Evolutionary conservation across 2,888 invertebrate species (phyloP).

Genomic region (Drosophila parthenogenetica): DNA sequence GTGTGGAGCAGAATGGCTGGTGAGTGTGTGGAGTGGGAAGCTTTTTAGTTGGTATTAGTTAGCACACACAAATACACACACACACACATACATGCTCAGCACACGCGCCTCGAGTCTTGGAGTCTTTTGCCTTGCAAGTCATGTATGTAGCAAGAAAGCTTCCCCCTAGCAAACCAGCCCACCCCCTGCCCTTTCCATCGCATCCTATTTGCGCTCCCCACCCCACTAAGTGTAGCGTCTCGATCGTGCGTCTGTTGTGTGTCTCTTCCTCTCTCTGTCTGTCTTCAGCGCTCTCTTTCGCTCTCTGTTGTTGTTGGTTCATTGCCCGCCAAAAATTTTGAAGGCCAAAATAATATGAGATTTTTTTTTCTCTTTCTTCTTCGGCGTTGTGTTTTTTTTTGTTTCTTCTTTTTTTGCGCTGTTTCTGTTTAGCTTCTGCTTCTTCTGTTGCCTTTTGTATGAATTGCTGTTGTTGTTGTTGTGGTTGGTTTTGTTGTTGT

Average conservation of each 20-base stretch:
- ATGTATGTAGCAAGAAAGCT: slow-evolving; percentile 10
- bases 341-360: slow-evolving; percentile 83
- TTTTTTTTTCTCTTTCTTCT: slow-evolving; percentile 59
- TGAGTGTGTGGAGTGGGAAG: neutral
- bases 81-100: slow-evolving; percentile 18
- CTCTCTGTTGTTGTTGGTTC: slow-evolving; percentile 81
- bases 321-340: slow-evolving; percentile 84
- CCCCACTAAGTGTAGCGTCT: slow-evolving; percentile 14
- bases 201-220: neutral
- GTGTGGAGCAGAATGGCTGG: neutral
- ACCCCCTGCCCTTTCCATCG: neutral
- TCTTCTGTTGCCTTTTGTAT: slow-evolving; percentile 53
- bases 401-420: slow-evolving; percentile 41
- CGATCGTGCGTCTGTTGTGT: slow-evolving; percentile 54
- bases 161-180: neutral
- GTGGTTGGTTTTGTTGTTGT: slow-evolving; percentile 46
- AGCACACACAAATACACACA: slow-evolving; percentile 19
- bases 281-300: neutral
- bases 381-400: slow-evolving; percentile 21
- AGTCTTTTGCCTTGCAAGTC: slow-evolving; percentile 45
- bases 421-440: slow-evolving; percentile 65
- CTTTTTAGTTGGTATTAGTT: slow-evolving; percentile 2
- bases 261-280: neutral
- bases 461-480: slow-evolving; percentile 36
- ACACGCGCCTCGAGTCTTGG: slow-evolving; percentile 43